Conservation (phyloP, 2,797 vertebrate genomes). For the Hylomyscus alleni region DNA sequence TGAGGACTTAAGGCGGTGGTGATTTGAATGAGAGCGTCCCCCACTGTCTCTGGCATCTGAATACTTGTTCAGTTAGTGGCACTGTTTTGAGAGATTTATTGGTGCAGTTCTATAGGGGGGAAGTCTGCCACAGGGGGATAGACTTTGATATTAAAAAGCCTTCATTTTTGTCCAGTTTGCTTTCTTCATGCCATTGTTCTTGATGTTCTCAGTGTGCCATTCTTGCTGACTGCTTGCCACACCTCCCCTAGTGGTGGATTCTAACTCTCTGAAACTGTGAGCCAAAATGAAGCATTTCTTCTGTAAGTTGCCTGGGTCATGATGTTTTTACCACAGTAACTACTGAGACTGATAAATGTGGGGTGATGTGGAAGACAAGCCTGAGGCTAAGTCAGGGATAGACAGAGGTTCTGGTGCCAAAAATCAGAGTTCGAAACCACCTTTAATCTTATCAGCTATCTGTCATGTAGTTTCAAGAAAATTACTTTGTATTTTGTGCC, state of each 20-base stretch:
- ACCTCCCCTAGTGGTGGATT: background rate
- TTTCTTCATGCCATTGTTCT: background rate
- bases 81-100: background rate
- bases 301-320: background rate
- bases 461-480: background rate
- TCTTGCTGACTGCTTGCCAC: background rate
- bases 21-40: background rate
- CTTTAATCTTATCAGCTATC: background rate
- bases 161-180: too few species aligned
- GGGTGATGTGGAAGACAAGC: background rate
- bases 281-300: background rate
- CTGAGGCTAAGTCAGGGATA: background rate
- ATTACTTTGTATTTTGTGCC: background rate
- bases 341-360: background rate
- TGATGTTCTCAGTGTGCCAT: background rate
- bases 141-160: background rate
- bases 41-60: background rate
- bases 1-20: too few species aligned
- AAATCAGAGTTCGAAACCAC: background rate
- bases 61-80: background rate
- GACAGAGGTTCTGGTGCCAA: background rate
- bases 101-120: too few species aligned
- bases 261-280: background rate
- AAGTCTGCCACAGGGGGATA: too few species aligned
- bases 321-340: background rate